Evolutionary conservation across 2,113 vertebrate species (phyloP).

Genomic region (Chloebia gouldiae): DNA sequence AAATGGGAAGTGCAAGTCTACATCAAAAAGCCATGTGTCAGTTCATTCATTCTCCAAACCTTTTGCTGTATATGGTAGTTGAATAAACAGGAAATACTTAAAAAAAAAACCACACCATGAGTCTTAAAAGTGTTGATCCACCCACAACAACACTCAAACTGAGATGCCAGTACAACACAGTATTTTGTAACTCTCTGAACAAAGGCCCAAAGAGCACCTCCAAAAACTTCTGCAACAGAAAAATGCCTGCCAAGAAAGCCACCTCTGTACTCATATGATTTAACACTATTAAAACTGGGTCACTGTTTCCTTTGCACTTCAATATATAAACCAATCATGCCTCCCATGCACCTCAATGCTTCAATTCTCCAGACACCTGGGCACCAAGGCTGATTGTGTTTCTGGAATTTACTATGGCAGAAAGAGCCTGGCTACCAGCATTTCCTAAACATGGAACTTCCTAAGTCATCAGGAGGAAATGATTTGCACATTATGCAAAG

Average conservation of each 20-base stretch:
- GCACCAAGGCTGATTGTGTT: neutral
- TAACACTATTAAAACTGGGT: neutral
- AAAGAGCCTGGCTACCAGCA: neutral
- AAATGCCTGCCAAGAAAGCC: neutral
- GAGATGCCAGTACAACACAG: neutral
- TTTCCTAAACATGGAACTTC: neutral
- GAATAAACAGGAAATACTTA: neutral
- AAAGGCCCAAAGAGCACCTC: neutral
- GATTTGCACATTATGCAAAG: neutral
- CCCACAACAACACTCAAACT: neutral
- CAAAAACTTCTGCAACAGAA: neutral
- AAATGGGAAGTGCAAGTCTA: neutral
- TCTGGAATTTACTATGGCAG: neutral
- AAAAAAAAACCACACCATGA: neutral
- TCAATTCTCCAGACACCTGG: neutral
- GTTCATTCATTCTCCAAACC: neutral
- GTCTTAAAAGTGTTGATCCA: neutral
- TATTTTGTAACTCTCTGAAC: neutral
- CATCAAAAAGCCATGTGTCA: neutral
- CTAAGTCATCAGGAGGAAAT: neutral
- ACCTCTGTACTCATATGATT: rapidly evolving
- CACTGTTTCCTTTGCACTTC: neutral
- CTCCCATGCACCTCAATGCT: neutral
- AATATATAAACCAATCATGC: neutral
- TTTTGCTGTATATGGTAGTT: neutral